These are phyloP conservation scores for Stictocephala bisonia DNA, from an alignment of 2,888 invertebrate species.

Conservation along the genomic window DNA sequence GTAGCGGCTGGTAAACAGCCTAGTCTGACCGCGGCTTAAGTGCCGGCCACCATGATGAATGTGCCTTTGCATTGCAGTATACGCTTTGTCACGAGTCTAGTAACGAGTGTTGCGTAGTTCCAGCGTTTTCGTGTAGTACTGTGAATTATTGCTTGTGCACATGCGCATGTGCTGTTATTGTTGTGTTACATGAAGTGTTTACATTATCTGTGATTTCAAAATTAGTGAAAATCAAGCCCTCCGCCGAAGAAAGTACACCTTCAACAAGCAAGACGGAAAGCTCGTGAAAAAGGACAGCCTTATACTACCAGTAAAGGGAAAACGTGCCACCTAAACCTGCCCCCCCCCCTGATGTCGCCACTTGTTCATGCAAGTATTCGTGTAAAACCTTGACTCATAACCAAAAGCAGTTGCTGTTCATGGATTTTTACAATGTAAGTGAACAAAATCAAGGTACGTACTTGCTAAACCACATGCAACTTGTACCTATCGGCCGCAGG, in stretches of 20 bases:
- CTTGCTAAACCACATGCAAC: conserved; percentile 37
- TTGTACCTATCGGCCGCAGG: conserved; percentile 37
- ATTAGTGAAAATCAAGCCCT: conserved; percentile 15
- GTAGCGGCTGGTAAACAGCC: conserved; percentile 1
- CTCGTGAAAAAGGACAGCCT: conserved; percentile 35
- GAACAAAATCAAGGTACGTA: conserved; percentile 42
- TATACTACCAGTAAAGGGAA: conserved; percentile 39
- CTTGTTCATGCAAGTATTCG: conserved; percentile 36
- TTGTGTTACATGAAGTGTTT: not conserved
- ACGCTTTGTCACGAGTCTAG: not conserved
- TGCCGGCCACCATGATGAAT: conserved; percentile 43
- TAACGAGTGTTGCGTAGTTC: not conserved
- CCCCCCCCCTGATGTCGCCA: conserved; percentile 15
- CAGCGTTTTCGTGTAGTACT: not conserved
- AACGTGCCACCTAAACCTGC: conserved; percentile 20
- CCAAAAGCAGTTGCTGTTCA: conserved; percentile 36
- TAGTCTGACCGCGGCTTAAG: not conserved
- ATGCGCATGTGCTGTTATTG: no score
- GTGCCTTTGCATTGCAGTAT: conserved; percentile 28
- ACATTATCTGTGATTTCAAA: not conserved
- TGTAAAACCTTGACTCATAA: conserved; percentile 33
- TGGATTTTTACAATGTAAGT: conserved; percentile 43
- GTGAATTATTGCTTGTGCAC: not conserved
- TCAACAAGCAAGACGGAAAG: conserved; percentile 17
- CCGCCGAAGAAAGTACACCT: conserved; percentile 24